Base-by-base conservation (phyloP, 2,888 invertebrate genomes). In the Lymantria dispar region DNA sequence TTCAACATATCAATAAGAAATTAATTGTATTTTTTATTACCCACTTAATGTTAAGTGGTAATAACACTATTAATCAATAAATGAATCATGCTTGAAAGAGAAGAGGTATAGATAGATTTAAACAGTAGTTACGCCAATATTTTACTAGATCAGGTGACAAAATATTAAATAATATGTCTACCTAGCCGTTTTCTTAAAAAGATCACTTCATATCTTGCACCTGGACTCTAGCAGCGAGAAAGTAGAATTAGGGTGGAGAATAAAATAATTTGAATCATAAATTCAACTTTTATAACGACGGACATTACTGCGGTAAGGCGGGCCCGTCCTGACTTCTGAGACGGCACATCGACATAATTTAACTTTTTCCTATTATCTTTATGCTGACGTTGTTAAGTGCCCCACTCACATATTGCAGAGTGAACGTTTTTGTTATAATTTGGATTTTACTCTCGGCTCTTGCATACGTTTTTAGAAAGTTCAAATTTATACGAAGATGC, bases 361-460 rank as follows among this genome's bases (percentile, higher is more conserved):
- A 91, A 89, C 91, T 89, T 91, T 91, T 90, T 88, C 90, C 87
- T 88, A 90, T 90, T 90, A 90, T 89, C 85, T 89, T 89, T 87
- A 83, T 80, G 87, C 87, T 87, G 87, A 88, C 85, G 78, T 74
- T 75, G 83, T 86, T 85, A 85, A 84, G 80, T 78, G 76, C 70
- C 72, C 72, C 72, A 75, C 77, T 78, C 83, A 85, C 82, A 86
- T 85, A 87, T 79, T 77, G 82, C 80, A 61, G 70, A 76, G 70
- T 55, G 67, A 75, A 80, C 79, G 62, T 72, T 84, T 83, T 76
- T 74, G 67, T 77, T 70, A 76, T 76, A 80, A 80, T 77, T 76
- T 69, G 58, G 64, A 68, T 70, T 65, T 72, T 67, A 60, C 58
- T 54, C 48, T 48, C 56, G 53, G 43, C 47, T 56, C 45, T 56